Percentiles rank a stretch among this genome's conserved stretches.
phyloP scores from a whole-genome alignment of 1,140 invertebrate genomes.

The Drosophila triauraria region DNA sequence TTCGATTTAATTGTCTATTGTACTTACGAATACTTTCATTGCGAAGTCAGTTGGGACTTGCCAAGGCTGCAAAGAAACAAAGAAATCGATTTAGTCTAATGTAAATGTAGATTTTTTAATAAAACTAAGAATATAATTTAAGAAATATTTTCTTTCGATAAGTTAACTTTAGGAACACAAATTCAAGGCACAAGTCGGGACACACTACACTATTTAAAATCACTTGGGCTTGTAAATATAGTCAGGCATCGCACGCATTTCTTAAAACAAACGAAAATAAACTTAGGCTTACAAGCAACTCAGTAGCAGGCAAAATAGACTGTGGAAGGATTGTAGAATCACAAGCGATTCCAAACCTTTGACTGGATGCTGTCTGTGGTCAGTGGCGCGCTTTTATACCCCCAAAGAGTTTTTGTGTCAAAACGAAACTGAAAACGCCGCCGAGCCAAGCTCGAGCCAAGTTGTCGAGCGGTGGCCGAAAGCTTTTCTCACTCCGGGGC shows the following conservation, averaged over 20 bases:
- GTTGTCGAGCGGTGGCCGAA: constrained; percentile 51
- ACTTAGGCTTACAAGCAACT: constrained; percentile 69
- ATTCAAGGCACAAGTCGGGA: constrained; percentile 5
- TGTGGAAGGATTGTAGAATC: constrained; percentile 84
- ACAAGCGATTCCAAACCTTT: constrained; percentile 85
- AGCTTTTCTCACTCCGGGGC: constrained; percentile 53
- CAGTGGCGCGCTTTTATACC: constrained; percentile 88
- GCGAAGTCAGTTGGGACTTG: constrained; percentile 64
- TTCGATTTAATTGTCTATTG: constrained; percentile 12
- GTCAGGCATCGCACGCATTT: constrained; percentile 4
- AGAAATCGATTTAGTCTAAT: constrained; percentile 37
- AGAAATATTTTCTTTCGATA: not conserved
- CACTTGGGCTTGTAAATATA: constrained; percentile 1
- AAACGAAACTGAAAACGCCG: constrained; percentile 79
- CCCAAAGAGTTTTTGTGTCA: constrained; percentile 85
- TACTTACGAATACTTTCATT: constrained; percentile 84
- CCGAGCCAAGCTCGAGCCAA: constrained; percentile 56
- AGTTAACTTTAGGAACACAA: not conserved
- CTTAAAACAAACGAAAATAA: constrained; percentile 15
- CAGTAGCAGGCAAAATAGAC: constrained; percentile 56
- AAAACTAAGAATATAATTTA: not conserved
- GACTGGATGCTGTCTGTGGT: constrained; percentile 89
- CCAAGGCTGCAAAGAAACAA: constrained; percentile 74
- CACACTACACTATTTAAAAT: constrained; percentile 9
- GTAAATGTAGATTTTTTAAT: constrained; percentile 7